Conservation (phyloP, 30 jellyfish, hydroid and myxozoan genomes). For the Kudoa iwatai region DNA sequence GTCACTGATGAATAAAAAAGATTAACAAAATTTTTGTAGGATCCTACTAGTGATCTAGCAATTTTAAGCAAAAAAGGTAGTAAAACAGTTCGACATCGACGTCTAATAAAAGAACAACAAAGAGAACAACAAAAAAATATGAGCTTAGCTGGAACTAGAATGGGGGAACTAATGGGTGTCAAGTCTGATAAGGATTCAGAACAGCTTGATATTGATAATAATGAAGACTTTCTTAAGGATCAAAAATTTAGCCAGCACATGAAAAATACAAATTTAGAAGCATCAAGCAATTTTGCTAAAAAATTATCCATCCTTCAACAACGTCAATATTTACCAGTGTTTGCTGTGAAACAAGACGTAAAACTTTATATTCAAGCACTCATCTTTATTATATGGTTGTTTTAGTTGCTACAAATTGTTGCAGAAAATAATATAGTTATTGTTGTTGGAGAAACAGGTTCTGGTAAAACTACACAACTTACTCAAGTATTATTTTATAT, state of each 20-base stretch:
- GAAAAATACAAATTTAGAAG: conserved; percentile 13
- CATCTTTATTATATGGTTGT: background rate
- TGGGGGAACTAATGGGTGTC: conserved; percentile 68
- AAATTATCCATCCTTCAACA: conserved; percentile 26
- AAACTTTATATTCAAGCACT: background rate
- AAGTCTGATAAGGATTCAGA: conserved; percentile 30
- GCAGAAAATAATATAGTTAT: conserved; percentile 40
- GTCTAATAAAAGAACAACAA: conserved; percentile 48
- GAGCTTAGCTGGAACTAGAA: conserved; percentile 73
- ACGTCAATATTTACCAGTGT: conserved; percentile 37
- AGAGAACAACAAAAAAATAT: conserved; percentile 65
- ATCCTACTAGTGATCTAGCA: conserved; percentile 81
- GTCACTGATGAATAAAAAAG: no score
- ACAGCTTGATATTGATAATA: conserved; percentile 7
- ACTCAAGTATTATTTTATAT: conserved; percentile 13
- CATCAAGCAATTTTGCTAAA: conserved; percentile 36
- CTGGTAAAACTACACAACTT: conserved; percentile 75
- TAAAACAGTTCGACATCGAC: conserved; percentile 49
- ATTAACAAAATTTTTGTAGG: no score
- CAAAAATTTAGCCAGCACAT: conserved; percentile 26
- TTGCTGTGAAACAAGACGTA: conserved; percentile 61
- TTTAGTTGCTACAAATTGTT: conserved; percentile 18
- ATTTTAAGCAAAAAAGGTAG: conserved; percentile 61
- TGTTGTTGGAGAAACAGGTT: conserved; percentile 85
- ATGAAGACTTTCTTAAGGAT: conserved; percentile 20